Evolutionary conservation across 2,113 vertebrate genomes (phyloP), one percentile per base, ranked within the genome.

Genomic region (Rafetus swinhoei): DNA sequence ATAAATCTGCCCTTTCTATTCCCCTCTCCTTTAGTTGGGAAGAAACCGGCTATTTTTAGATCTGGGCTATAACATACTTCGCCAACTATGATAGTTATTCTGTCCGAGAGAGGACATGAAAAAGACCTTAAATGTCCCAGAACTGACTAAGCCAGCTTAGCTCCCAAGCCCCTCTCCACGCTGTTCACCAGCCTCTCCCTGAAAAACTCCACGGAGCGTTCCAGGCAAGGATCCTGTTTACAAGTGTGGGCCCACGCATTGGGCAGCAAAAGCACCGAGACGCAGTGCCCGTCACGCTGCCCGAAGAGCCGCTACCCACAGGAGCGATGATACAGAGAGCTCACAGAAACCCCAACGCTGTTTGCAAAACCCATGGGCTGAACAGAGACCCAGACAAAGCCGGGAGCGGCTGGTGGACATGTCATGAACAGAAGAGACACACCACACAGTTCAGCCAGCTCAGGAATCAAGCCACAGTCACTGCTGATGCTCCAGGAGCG

Each of bases 41-140:
- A 81, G 72, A 95, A 93, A 92, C 54, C 45, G 93, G 85, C 79
- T 95, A 86, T 90, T 96, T 95, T 95, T 87, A 94, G 92, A 87
- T 45, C 86, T 87, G 59, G 59, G 72, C 83, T 85, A 87, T 3
- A 7, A 45, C 35, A 60, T 6, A 22, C 32, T 82, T 59, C 25
- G 55, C 14, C 81, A 57, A 59, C 45, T 59, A 82, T 45, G 81
- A 82, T 45, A 57, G 59, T 35, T 21, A 59, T 82, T 45, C 35
- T 50, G 82, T 32, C 12, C 76, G 89, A 22, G 50, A 81, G 83
- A 93, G 59, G 79, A 83, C 62, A 57, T 84, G 84, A 56, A 79
- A 45, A 83, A 84, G 6, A 90, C 54, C 95, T 90, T 11, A 90
- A 83, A 90, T 65, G 59, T 90, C 80, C 80, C 81, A 25, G 69